Evolutionary conservation across 2,888 invertebrate species (phyloP).

Genomic region (Lordiphosa andalusiaca): DNA sequence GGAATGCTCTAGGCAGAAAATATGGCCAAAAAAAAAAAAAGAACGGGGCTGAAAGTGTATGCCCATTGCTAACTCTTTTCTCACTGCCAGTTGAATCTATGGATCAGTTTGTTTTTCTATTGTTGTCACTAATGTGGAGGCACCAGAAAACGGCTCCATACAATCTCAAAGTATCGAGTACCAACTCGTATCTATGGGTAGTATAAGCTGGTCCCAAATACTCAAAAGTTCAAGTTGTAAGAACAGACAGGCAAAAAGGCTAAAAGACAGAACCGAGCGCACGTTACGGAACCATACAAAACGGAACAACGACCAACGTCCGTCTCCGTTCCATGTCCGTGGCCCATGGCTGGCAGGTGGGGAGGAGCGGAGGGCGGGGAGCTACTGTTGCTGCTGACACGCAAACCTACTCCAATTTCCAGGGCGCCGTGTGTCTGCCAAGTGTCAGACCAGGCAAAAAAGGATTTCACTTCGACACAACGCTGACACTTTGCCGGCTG

Average conservation of each 20-base stretch:
- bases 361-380: background rate
- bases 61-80: no score
- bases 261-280: conserved; percentile 7
- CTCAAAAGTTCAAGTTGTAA: conserved; percentile 33
- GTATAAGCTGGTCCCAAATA: conserved; percentile 1
- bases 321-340: conserved; percentile 13
- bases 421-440: conserved; percentile 41
- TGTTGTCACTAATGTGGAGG: no score
- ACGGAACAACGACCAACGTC: conserved; percentile 20
- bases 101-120: no score
- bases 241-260: conserved; percentile 16
- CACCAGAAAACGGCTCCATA: no score
- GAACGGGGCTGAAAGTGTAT: no score
- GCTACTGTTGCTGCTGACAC: conserved; percentile 50
- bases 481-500: conserved; percentile 52
- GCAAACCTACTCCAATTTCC: conserved; percentile 70
- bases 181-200: no score
- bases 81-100: no score
- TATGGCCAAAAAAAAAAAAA: no score
- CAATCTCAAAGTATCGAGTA: background rate
- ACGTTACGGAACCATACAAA: conserved; percentile 12
- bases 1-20: conserved; percentile 15
- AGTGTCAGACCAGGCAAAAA: conserved; percentile 42
- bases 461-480: conserved; percentile 46
- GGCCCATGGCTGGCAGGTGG: background rate